phyloP scores from a whole-genome alignment of 2,797 vertebrate species.

The Danio kyathit region DNA sequence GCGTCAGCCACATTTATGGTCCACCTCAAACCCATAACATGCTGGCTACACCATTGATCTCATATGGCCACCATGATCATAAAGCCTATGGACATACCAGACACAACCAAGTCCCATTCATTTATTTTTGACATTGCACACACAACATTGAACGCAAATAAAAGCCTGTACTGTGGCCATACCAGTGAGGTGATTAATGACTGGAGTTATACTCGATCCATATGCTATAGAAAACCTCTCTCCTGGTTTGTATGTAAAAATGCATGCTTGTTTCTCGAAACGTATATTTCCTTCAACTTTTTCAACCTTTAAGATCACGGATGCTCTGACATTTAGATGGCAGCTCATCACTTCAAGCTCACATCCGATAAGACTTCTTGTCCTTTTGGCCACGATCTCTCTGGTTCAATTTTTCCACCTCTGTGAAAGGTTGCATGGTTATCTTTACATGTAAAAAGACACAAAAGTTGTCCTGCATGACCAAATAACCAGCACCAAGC shows the following conservation, averaged over 20 bases:
- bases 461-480: not conserved
- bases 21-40: slow-evolving; percentile 63
- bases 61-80: slow-evolving; percentile 65
- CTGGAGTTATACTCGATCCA: slow-evolving; percentile 30
- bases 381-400: slow-evolving; percentile 4
- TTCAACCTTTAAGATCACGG: slow-evolving; percentile 15
- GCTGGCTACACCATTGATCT: slow-evolving; percentile 62
- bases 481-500: not conserved
- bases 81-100: slow-evolving; percentile 62
- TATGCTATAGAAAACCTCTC: slow-evolving; percentile 37
- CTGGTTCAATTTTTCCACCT: not conserved
- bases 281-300: not conserved
- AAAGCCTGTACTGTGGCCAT: slow-evolving; percentile 46
- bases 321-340: slow-evolving; percentile 30
- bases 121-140: slow-evolving; percentile 64
- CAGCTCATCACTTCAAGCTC: slow-evolving; percentile 47
- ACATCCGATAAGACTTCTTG: not conserved
- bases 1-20: slow-evolving; percentile 65
- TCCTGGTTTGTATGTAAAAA: slow-evolving; percentile 41
- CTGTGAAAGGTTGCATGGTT: slow-evolving; percentile 15
- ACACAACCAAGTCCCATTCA: slow-evolving; percentile 54
- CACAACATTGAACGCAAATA: slow-evolving; percentile 48
- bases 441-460: slow-evolving; percentile 4
- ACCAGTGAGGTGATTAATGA: slow-evolving; percentile 18
- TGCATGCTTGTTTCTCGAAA: slow-evolving; percentile 1